Percentiles rank a stretch among this genome's conserved stretches.
Conservation (phyloP, 2,888 invertebrate genomes). For the Pammene fasciana region DNA sequence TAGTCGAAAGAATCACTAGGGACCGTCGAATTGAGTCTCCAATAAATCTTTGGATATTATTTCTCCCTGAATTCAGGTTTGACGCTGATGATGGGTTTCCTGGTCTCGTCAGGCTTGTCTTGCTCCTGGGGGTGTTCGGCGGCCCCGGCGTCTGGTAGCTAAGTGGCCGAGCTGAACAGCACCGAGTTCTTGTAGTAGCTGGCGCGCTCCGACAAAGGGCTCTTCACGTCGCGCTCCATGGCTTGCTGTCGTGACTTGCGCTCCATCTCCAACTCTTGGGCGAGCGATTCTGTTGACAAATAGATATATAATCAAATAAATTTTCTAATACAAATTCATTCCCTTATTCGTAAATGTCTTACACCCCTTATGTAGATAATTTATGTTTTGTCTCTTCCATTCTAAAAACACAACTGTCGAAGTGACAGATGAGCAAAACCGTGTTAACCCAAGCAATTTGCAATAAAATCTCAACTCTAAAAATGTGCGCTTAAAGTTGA, state of each 20-base stretch:
- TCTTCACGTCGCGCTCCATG: conserved; percentile 92
- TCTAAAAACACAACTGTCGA: too few species aligned
- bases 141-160: conserved; percentile 77
- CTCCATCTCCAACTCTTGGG: conserved; percentile 94
- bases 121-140: conserved; percentile 71
- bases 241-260: conserved; percentile 92
- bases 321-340: not conserved
- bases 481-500: too few species aligned
- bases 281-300: conserved; percentile 89
- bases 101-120: conserved; percentile 69
- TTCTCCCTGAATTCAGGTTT: conserved; percentile 82
- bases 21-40: conserved; percentile 36
- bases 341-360: too few species aligned
- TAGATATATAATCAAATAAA: conserved; percentile 20
- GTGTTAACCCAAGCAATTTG: too few species aligned
- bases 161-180: conserved; percentile 94
- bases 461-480: too few species aligned
- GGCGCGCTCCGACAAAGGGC: conserved; percentile 91
- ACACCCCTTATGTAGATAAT: not conserved
- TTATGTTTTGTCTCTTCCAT: too few species aligned
- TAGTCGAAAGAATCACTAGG: conserved; percentile 32
- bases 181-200: conserved; percentile 96
- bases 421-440: too few species aligned
- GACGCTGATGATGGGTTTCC: conserved; percentile 82
- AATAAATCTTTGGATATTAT: conserved; percentile 63